phyloP scores from a whole-genome alignment of 1,140 invertebrate genomes.

The Marisa cornuarietis region DNA sequence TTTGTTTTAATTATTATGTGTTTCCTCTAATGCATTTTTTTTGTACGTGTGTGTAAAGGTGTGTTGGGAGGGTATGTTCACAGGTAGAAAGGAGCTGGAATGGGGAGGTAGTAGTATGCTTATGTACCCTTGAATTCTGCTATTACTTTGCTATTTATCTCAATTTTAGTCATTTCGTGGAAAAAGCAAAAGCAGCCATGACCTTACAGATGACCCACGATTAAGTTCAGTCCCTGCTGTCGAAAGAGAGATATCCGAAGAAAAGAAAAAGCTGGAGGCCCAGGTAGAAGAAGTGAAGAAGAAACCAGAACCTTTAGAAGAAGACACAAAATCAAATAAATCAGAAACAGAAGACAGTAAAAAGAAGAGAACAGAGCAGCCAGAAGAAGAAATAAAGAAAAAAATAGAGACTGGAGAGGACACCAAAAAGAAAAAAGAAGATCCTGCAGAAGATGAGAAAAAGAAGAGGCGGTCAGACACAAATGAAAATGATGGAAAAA shows the following conservation, averaged over 20 bases:
- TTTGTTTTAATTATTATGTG: background rate
- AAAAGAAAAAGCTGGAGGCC: slow-evolving; percentile 1
- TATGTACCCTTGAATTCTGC: background rate
- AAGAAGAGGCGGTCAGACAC: slow-evolving; percentile 5
- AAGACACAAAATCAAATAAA: slow-evolving; percentile 18
- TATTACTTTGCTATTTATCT: background rate
- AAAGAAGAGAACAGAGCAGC: background rate
- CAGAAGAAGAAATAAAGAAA: background rate
- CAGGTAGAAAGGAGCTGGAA: too few relatives aligned
- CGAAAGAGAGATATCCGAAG: slow-evolving; percentile 36
- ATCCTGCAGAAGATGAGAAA: slow-evolving; percentile 5
- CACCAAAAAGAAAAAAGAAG: background rate
- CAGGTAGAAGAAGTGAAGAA: slow-evolving; percentile 27
- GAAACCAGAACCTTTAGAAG: slow-evolving; percentile 18
- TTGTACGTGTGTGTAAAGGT: too few relatives aligned
- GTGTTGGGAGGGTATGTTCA: background rate
- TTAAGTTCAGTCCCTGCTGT: slow-evolving; percentile 72
- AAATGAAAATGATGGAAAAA: slow-evolving; percentile 6
- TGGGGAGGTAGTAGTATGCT: background rate
- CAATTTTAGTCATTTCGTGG: slow-evolving; percentile 61
- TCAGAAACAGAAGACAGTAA: slow-evolving; percentile 4
- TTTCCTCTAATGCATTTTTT: too few relatives aligned
- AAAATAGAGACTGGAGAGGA: background rate
- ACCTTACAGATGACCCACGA: slow-evolving; percentile 89
- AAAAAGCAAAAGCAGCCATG: slow-evolving; percentile 90